A percentile compares a stretch with the other conserved stretches of the same genome.
These are phyloP conservation scores for Leistus spinibarbis DNA, from an alignment of 2,888 invertebrate species.

Conservation along the genomic window DNA sequence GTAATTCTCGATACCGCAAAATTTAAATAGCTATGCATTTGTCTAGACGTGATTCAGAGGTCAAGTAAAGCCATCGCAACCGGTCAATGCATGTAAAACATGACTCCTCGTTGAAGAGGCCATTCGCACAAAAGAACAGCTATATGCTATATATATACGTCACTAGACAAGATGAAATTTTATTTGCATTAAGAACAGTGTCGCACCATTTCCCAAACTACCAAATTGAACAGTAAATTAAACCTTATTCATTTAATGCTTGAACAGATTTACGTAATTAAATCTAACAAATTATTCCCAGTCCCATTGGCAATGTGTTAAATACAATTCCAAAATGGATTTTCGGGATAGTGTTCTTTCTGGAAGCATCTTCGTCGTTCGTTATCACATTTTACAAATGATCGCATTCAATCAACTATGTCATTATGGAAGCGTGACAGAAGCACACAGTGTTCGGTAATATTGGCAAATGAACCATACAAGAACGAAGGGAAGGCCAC, in stretches of 20 bases:
- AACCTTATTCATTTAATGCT: background rate
- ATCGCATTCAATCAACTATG: slow-evolving; percentile 39
- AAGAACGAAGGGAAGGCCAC: slow-evolving; percentile 6
- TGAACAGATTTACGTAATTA: background rate
- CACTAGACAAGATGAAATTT: background rate
- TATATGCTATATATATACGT: no score
- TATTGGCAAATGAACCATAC: slow-evolving; percentile 22
- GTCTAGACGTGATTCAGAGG: no score
- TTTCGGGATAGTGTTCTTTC: slow-evolving; percentile 2
- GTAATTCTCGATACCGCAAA: no score
- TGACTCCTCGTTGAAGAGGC: no score
- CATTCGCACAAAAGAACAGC: no score
- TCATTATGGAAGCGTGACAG: slow-evolving; percentile 35
- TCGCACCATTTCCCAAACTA: background rate
- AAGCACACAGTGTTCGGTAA: background rate
- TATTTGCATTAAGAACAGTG: background rate
- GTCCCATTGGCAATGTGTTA: background rate
- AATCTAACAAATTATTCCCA: background rate
- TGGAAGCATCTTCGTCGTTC: slow-evolving; percentile 22
- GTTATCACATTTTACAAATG: slow-evolving; percentile 40
- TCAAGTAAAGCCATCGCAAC: no score
- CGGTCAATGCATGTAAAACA: no score
- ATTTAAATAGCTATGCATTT: no score
- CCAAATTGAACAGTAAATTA: background rate
- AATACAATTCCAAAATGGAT: background rate